Conservation (phyloP, 2,888 invertebrate species). For the Eristalis tenax region DNA sequence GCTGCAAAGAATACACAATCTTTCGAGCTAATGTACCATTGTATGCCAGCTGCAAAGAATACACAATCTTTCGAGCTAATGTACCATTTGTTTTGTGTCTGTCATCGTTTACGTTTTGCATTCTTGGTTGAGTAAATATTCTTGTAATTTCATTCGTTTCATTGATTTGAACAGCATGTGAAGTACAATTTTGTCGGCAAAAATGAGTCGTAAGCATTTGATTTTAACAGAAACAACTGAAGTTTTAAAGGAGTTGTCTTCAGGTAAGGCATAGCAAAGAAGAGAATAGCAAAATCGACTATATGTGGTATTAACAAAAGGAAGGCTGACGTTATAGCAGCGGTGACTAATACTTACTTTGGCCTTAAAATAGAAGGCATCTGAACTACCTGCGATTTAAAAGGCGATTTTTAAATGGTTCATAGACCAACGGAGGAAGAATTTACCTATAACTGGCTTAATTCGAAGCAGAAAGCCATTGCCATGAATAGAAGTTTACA, state of each 20-base stretch:
- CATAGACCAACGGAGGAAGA: not conserved
- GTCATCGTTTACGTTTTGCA: too few species aligned
- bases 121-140: too few species aligned
- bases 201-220: not conserved
- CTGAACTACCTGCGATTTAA: not conserved
- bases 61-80: too few species aligned
- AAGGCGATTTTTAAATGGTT: not conserved
- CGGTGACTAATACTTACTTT: not conserved
- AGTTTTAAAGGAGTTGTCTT: not conserved
- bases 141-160: too few species aligned
- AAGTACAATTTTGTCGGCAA: too few species aligned
- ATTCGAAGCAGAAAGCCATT: not conserved
- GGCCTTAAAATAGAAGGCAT: not conserved
- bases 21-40: conserved; percentile 1
- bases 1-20: not conserved
- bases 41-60: too few species aligned
- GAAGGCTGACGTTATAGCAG: too few species aligned
- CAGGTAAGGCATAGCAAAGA: not conserved
- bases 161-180: not conserved
- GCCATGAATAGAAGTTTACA: not conserved
- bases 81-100: too few species aligned
- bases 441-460: not conserved
- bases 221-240: not conserved
- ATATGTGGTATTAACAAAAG: not conserved
- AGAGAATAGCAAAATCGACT: not conserved